Percentiles rank a stretch among this genome's conserved stretches.
Evolutionary conservation across 2,113 vertebrate genomes (phyloP).

Genomic region (Chauna torquata): DNA sequence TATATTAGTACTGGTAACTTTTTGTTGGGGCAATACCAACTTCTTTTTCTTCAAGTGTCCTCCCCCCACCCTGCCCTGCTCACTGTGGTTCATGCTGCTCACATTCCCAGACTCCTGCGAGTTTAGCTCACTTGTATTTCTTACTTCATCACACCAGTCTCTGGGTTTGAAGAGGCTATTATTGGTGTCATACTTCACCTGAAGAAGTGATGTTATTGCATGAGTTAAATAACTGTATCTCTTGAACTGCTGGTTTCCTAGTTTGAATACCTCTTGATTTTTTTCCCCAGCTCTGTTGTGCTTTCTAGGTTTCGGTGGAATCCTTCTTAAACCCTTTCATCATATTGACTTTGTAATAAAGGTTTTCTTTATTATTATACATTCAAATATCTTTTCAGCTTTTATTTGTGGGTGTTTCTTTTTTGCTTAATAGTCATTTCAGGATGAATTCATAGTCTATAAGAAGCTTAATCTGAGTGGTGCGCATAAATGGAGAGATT

Average conservation of each 20-base stretch:
- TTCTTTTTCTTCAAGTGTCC: neutral
- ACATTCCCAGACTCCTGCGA: neutral
- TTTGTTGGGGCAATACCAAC: neutral
- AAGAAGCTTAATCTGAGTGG: neutral
- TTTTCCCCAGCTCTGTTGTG: neutral
- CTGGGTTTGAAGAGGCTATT: neutral
- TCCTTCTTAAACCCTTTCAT: neutral
- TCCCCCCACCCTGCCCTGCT: neutral
- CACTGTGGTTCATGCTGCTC: neutral
- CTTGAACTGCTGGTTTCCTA: neutral
- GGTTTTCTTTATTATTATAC: neutral
- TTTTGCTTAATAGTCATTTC: neutral
- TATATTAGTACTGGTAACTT: neutral
- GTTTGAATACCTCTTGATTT: neutral
- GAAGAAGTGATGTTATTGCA: neutral
- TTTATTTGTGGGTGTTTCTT: neutral
- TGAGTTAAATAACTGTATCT: neutral
- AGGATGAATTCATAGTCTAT: neutral
- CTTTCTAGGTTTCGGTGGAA: slow-evolving; percentile 3
- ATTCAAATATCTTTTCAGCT: neutral
- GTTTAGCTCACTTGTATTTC: neutral
- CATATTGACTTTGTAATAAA: neutral
- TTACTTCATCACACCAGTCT: neutral
- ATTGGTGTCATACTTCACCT: neutral
- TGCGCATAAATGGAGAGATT: neutral